Evolutionary conservation across 2,888 invertebrate species (phyloP).

Genomic region (Theodoxus fluviatilis): DNA sequence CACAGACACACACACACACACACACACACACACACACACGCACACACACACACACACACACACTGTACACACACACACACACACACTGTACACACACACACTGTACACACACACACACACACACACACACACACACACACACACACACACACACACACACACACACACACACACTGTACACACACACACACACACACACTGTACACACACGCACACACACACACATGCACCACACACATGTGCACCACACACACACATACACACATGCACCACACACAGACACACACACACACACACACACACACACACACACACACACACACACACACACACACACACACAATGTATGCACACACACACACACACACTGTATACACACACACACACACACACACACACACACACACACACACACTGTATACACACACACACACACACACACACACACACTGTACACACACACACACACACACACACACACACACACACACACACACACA

Average conservation of each 20-base stretch:
- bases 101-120: conserved; percentile 16
- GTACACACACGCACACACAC: conserved; percentile 23
- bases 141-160: conserved; percentile 21
- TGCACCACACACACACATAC: conserved; percentile 16
- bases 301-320: conserved; percentile 22
- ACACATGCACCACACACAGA: conserved; percentile 12
- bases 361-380: conserved; percentile 18
- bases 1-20: conserved; percentile 6
- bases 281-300: conserved; percentile 15
- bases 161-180: conserved; percentile 13
- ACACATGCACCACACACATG: too few species aligned
- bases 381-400: conserved; percentile 21
- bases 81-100: too few species aligned
- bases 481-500: conserved; percentile 14
- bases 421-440: conserved; percentile 16
- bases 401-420: conserved; percentile 14
- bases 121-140: conserved; percentile 17
- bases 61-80: conserved; percentile 3
- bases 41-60: conserved; percentile 15
- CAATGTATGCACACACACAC: conserved; percentile 1
- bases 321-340: conserved; percentile 19
- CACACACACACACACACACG: conserved; percentile 8
- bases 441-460: conserved; percentile 11
- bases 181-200: conserved; percentile 6
- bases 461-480: conserved; percentile 4